phyloP scores from a whole-genome alignment of 2,888 invertebrate species.

The Metalampra italica region DNA sequence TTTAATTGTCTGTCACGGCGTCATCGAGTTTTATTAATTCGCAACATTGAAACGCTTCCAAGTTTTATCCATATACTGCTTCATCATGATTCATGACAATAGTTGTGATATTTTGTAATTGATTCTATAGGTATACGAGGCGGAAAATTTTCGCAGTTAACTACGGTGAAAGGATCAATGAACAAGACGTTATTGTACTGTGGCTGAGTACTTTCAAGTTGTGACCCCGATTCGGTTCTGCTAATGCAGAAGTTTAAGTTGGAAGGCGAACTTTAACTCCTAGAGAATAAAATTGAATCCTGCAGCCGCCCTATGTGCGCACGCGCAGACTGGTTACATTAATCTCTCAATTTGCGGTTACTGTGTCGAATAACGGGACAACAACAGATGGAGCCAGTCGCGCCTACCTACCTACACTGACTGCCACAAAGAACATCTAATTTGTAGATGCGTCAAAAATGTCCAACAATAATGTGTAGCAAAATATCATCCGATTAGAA shows the following conservation, averaged over 20 bases:
- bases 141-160: neutral
- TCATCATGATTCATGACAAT: slow-evolving; percentile 2
- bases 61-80: slow-evolving; percentile 7
- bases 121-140: neutral
- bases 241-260: too few species aligned
- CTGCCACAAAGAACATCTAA: slow-evolving; percentile 42
- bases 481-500: too few species aligned
- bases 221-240: too few species aligned
- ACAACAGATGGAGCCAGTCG: slow-evolving; percentile 62
- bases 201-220: neutral
- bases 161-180: neutral
- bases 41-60: slow-evolving; percentile 28
- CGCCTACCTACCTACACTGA: slow-evolving; percentile 53
- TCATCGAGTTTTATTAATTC: slow-evolving; percentile 22
- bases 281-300: neutral
- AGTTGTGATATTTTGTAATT: neutral
- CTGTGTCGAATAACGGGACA: slow-evolving; percentile 69
- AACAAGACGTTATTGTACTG: neutral
- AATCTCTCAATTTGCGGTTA: slow-evolving; percentile 69
- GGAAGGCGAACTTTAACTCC: neutral
- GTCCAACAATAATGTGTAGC: neutral
- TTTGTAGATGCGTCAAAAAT: too few species aligned
- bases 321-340: slow-evolving; percentile 61
- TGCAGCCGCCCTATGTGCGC: slow-evolving; percentile 34
- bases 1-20: slow-evolving; percentile 10